A percentile compares a stretch with the other conserved stretches of the same genome.
Conservation (phyloP, 2,797 vertebrate genomes). For the Propithecus perrieri region DNA sequence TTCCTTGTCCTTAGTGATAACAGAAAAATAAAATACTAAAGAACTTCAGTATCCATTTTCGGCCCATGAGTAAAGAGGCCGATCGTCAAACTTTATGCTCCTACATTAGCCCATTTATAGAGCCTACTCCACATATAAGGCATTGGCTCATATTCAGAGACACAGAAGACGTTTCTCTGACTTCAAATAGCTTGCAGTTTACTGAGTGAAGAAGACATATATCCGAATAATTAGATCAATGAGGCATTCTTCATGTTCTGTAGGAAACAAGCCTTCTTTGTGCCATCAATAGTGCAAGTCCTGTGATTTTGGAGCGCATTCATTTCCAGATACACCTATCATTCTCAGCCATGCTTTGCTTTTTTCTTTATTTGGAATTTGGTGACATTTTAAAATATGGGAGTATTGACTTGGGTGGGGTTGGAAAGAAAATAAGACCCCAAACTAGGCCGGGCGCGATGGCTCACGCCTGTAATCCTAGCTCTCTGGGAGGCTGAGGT, state of each 20-base stretch:
- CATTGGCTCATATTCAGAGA: neutral
- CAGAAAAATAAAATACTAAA: neutral
- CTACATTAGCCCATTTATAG: neutral
- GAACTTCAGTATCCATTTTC: neutral
- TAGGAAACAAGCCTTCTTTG: neutral
- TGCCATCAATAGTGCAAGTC: neutral
- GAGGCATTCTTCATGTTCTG: neutral
- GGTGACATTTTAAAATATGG: neutral
- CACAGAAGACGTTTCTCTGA: rapidly evolving
- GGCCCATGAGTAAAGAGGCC: neutral
- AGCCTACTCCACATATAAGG: neutral
- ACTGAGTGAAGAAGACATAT: neutral
- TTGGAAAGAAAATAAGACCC: neutral
- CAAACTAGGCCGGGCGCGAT: no score
- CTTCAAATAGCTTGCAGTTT: neutral
- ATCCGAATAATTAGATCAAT: neutral
- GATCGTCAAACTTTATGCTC: rapidly evolving
- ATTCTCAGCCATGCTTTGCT: neutral
- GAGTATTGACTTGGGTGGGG: neutral
- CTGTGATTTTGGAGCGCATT: neutral
- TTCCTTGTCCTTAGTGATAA: neutral
- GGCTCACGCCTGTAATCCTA: no score
- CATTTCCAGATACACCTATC: no score
- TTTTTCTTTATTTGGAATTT: neutral
- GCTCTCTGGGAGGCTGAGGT: no score